phyloP scores from a whole-genome alignment of 2,113 vertebrate genomes.

The Bujurquina vittata region DNA sequence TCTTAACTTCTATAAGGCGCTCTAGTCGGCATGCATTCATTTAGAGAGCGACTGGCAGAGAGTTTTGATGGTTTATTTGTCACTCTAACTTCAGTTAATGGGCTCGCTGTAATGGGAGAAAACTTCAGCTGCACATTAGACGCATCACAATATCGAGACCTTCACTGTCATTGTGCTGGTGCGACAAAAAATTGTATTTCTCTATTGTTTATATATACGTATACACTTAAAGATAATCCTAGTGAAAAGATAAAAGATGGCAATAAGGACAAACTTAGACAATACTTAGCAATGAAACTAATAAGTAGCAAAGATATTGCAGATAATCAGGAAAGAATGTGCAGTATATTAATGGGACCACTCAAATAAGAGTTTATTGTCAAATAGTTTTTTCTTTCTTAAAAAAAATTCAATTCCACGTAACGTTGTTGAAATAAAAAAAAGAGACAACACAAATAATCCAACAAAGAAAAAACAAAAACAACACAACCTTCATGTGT shows the following conservation, averaged over 20 bases:
- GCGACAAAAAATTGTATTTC: not conserved
- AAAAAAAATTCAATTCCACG: not conserved
- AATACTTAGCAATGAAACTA: not conserved
- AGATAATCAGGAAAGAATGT: not conserved
- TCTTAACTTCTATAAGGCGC: not conserved
- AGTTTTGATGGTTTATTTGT: not conserved
- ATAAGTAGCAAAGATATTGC: not conserved
- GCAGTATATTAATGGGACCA: not conserved
- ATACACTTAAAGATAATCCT: not conserved
- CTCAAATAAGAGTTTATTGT: not conserved
- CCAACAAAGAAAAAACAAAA: no score
- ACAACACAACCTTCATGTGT: not conserved
- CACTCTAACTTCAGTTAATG: not conserved
- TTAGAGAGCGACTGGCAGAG: not conserved
- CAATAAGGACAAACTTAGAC: not conserved
- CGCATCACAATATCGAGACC: not conserved
- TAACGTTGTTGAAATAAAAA: not conserved
- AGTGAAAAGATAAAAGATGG: accelerated
- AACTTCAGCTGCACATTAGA: not conserved
- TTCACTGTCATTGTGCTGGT: not conserved
- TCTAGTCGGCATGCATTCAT: not conserved
- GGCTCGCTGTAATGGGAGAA: not conserved
- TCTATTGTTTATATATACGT: not conserved
- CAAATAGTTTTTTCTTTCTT: not conserved
- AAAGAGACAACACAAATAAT: not conserved